Conservation (phyloP, 2,888 invertebrate genomes). For the Asteroscopus sphinx region DNA sequence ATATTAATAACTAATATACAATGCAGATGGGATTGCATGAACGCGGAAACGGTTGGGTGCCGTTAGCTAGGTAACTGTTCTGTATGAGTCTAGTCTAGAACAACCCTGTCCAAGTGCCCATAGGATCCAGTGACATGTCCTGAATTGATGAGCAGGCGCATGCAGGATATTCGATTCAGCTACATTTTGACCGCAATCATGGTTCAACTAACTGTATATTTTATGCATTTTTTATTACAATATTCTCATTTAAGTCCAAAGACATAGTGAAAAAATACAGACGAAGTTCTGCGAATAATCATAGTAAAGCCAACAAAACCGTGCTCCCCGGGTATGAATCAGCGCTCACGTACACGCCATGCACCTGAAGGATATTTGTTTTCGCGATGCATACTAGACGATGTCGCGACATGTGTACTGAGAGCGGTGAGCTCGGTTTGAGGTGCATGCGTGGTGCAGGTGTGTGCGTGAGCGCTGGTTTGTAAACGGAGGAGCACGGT, state of each 20-base stretch:
- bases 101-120: constrained; percentile 81
- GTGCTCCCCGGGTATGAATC: too few species aligned
- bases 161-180: constrained; percentile 34
- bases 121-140: constrained; percentile 82
- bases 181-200: constrained; percentile 46
- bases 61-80: constrained; percentile 87
- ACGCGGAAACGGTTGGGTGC: constrained; percentile 83
- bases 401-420: too few species aligned
- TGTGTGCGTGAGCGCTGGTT: too few species aligned
- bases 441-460: too few species aligned
- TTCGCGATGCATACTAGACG: too few species aligned
- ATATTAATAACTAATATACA: constrained; percentile 65
- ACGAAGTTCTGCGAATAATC: too few species aligned
- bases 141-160: constrained; percentile 79
- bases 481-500: too few species aligned
- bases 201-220: constrained; percentile 24
- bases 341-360: too few species aligned
- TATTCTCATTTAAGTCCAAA: background rate
- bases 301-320: too few species aligned
- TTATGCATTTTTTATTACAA: constrained; percentile 22
- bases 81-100: constrained; percentile 86
- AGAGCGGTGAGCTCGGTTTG: too few species aligned
- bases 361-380: too few species aligned
- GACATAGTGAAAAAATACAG: too few species aligned
- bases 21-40: constrained; percentile 78